Evolutionary conservation across 2,113 vertebrate species (phyloP).

Genomic region (human): GRCh38 chr7:145879001-145879500

Average conservation of each 20-base stretch:
- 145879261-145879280: not conserved
- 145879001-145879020: not conserved
- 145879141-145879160: not conserved
- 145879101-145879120: not conserved
- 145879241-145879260: not conserved
- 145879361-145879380: not conserved
- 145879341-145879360: not conserved
- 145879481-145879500: not conserved
- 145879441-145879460: not conserved
- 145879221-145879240: not conserved
- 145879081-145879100: not conserved
- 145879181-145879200: not conserved
- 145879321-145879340: not conserved
- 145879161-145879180: not conserved
- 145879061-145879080: not conserved
- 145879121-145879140: not conserved
- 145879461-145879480: not conserved
- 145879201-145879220: not conserved
- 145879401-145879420: not conserved
- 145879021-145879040: not conserved
- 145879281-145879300: not conserved
- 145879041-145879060: not conserved
- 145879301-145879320: not conserved
- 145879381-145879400: not conserved
- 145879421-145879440: not conserved